These are phyloP conservation scores for Caenorhabditis sp. DNA, from an alignment of 2,888 invertebrate genomes.

Conservation along the genomic window DNA sequence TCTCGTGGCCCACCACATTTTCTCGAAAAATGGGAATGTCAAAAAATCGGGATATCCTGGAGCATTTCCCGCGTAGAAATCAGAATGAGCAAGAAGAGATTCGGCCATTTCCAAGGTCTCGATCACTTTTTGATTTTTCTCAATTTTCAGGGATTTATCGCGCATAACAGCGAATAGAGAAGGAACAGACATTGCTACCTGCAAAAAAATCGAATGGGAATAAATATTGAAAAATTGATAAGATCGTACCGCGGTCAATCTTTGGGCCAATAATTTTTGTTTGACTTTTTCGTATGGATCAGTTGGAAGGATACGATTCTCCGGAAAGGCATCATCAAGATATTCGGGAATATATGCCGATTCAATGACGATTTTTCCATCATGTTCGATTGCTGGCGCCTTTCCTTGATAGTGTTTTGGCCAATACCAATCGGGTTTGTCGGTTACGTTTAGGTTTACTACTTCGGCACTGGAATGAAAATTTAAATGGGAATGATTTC, in stretches of 20 bases:
- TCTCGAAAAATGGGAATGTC: constrained; percentile 59
- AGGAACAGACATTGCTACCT: constrained; percentile 43
- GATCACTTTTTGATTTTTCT: constrained; percentile 39
- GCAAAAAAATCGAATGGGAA: constrained; percentile 1
- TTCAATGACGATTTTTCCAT: constrained; percentile 77
- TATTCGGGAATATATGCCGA: constrained; percentile 83
- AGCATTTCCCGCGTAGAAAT: constrained; percentile 43
- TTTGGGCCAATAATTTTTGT: constrained; percentile 80
- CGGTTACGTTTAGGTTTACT: constrained; percentile 2
- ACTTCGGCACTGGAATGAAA: constrained; percentile 8
- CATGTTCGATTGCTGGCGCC: constrained; percentile 81
- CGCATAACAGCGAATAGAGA: constrained; percentile 29
- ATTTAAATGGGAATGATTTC: no score
- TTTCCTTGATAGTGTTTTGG: constrained; percentile 75
- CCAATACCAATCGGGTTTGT: constrained; percentile 83
- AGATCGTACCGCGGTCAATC: constrained; percentile 55
- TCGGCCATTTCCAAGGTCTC: constrained; percentile 38
- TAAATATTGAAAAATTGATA: no score
- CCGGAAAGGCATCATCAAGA: constrained; percentile 82
- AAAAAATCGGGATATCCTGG: constrained; percentile 54
- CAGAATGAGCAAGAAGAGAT: constrained; percentile 33
- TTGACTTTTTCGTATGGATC: constrained; percentile 77
- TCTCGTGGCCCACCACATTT: constrained; percentile 40
- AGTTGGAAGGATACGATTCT: constrained; percentile 76
- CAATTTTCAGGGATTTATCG: constrained; percentile 36